These are phyloP conservation scores for Anolis apletophallus DNA, from an alignment of 2,797 vertebrate genomes.

Conservation along the genomic window DNA sequence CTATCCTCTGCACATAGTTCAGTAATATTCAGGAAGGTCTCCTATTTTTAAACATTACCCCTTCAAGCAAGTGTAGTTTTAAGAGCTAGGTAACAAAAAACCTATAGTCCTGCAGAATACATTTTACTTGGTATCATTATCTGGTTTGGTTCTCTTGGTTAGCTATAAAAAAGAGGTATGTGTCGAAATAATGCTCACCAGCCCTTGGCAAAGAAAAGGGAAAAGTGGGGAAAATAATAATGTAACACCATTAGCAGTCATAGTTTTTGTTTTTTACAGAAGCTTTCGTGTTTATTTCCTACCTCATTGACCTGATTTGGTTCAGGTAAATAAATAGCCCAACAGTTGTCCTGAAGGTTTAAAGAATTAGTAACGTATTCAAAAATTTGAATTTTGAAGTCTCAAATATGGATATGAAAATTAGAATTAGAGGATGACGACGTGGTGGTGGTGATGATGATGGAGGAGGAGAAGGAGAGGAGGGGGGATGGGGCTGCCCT, in stretches of 20 bases:
- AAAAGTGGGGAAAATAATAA: too few relatives aligned
- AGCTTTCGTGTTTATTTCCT: too few relatives aligned
- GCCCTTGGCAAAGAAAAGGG: neutral
- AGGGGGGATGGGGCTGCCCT: too few relatives aligned
- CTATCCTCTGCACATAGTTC: neutral
- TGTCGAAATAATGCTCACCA: constrained; percentile 30
- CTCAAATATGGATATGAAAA: neutral
- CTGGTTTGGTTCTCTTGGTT: constrained; percentile 45
- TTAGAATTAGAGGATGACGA: neutral
- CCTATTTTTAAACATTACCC: neutral
- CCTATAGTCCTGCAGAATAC: neutral
- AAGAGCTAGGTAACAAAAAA: neutral
- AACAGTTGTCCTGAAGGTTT: neutral
- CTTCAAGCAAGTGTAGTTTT: neutral
- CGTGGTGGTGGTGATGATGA: too few relatives aligned
- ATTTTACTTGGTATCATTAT: constrained; percentile 45
- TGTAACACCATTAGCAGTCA: too few relatives aligned
- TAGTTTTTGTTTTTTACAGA: too few relatives aligned
- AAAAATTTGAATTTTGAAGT: neutral
- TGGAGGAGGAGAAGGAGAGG: too few relatives aligned
- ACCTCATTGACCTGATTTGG: neutral
- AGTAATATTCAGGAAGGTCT: neutral
- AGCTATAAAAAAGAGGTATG: constrained; percentile 31
- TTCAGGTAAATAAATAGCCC: neutral
- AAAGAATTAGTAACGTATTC: too few relatives aligned